Percentiles rank a stretch among this genome's conserved stretches.
Conservation (phyloP, 2,888 invertebrate species). For the Mesoligia furuncula region DNA sequence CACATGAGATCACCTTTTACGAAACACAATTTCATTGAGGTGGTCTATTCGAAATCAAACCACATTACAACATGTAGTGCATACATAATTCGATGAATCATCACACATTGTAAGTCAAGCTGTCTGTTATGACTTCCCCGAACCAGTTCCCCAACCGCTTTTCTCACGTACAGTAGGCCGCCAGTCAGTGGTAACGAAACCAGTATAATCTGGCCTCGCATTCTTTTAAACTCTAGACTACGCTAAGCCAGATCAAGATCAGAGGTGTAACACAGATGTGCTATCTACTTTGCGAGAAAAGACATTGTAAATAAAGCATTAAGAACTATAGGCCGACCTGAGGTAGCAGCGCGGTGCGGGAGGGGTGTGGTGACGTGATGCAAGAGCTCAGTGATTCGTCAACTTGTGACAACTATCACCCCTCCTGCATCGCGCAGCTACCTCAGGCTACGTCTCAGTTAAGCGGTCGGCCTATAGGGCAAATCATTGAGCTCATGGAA, state of each 20-base stretch:
- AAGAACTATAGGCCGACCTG: not conserved
- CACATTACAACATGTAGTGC: conserved; percentile 50
- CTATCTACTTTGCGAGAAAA: not conserved
- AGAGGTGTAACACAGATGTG: too few relatives aligned
- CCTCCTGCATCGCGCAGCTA: too few relatives aligned
- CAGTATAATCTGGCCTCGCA: not conserved
- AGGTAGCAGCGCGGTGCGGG: too few relatives aligned
- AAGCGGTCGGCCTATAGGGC: too few relatives aligned
- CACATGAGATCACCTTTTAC: conserved; percentile 35
- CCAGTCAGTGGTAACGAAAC: not conserved
- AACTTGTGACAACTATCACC: too few relatives aligned
- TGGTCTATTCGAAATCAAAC: conserved; percentile 54
- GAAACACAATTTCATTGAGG: conserved; percentile 38
- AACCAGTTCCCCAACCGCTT: conserved; percentile 35
- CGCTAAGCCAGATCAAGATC: not conserved
- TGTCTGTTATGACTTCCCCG: conserved; percentile 46
- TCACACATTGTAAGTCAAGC: conserved; percentile 46
- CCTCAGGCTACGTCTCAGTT: too few relatives aligned
- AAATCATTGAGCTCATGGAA: not conserved
- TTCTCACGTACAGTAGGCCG: conserved; percentile 12
- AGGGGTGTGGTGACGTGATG: too few relatives aligned
- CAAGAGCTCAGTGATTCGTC: too few relatives aligned
- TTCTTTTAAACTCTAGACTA: not conserved
- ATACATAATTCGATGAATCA: conserved; percentile 62
- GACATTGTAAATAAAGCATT: not conserved